Percentiles rank a stretch among this genome's conserved stretches.
phyloP scores from a whole-genome alignment of 2,113 vertebrate species.

The Paradoxurus hermaphroditus region DNA sequence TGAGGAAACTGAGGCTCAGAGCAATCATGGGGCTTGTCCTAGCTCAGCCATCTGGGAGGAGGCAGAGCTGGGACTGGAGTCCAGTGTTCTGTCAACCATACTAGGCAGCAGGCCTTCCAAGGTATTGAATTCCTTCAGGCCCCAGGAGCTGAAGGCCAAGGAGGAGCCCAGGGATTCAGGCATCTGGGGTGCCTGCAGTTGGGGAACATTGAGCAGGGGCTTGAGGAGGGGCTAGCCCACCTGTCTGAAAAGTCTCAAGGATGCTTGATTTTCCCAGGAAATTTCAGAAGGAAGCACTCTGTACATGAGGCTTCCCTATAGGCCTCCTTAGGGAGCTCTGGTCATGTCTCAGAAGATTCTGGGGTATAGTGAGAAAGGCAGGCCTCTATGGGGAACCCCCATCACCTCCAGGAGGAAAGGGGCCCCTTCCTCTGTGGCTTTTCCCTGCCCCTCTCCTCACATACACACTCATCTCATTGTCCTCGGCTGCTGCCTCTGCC shows the following conservation, averaged over 20 bases:
- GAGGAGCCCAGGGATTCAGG: neutral
- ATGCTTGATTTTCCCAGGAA: neutral
- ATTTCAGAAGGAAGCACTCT: neutral
- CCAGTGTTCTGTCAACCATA: neutral
- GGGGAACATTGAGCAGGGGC: neutral
- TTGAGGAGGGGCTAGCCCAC: neutral
- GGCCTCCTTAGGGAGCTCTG: neutral
- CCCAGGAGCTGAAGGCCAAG: neutral
- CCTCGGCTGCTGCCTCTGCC: neutral
- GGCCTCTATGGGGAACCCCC: too few species aligned
- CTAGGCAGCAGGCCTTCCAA: neutral
- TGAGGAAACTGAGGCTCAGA: neutral
- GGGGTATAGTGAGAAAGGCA: neutral
- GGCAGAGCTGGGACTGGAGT: neutral
- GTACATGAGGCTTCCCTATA: neutral
- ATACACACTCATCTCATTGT: accelerated
- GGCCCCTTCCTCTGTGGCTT: neutral
- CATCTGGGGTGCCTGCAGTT: neutral
- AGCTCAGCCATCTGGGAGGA: neutral
- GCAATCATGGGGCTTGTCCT: neutral
- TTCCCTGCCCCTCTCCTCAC: neutral
- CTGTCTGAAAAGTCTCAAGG: neutral
- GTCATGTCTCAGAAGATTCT: neutral
- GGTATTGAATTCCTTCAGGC: neutral
- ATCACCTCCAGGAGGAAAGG: neutral